Evolutionary conservation across 2,888 invertebrate genomes (phyloP).

Genomic region (Crematogaster levior): DNA sequence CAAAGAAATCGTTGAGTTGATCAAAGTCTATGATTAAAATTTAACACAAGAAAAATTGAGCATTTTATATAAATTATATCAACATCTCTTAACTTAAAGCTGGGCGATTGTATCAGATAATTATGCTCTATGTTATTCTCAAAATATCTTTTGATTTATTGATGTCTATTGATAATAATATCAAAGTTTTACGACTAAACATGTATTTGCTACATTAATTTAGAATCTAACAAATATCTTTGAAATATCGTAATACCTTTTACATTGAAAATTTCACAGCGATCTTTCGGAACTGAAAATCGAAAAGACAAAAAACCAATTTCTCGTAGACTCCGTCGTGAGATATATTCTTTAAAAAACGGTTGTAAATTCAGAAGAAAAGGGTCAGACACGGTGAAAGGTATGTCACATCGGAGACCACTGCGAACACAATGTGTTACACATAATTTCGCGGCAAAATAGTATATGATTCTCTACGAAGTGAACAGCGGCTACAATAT

Average conservation of each 20-base stretch:
- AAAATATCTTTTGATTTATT: background rate
- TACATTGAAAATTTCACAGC: background rate
- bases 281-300: background rate
- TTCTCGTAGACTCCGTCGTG: background rate
- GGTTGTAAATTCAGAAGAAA: conserved; percentile 26
- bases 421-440: conserved; percentile 27
- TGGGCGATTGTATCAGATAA: too few species aligned
- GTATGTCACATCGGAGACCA: conserved; percentile 30
- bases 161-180: background rate
- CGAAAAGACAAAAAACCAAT: background rate
- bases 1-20: background rate
- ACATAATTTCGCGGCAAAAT: conserved; percentile 34
- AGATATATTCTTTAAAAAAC: conserved; percentile 6
- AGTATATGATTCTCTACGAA: conserved; percentile 37
- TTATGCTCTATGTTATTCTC: too few species aligned
- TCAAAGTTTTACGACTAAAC: background rate
- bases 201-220: background rate
- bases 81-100: background rate
- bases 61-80: background rate
- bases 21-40: background rate
- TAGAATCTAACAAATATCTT: background rate
- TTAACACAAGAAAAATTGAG: background rate
- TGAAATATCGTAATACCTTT: background rate
- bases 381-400: conserved; percentile 28
- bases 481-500: conserved; percentile 5